These are phyloP conservation scores for Agrotis exclamationis DNA, from an alignment of 2,888 invertebrate genomes.

Conservation along the genomic window DNA sequence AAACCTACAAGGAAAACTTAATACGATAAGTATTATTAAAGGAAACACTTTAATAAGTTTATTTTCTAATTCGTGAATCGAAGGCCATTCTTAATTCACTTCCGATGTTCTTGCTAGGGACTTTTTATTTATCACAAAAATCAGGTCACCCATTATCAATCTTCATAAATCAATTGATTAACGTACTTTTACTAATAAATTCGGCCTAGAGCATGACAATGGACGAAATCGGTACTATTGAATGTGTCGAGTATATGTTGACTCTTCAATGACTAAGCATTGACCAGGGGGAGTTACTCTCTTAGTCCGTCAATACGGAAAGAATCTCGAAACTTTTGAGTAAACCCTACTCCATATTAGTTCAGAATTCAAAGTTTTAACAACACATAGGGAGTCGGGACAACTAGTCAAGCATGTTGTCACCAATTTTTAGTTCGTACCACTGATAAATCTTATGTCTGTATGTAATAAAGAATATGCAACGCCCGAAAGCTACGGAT, in stretches of 20 bases:
- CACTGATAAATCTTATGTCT: too few species aligned
- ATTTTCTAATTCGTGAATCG: background rate
- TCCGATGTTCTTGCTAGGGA: background rate
- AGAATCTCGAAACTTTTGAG: too few species aligned
- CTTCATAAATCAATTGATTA: conserved; percentile 9
- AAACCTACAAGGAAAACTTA: conserved; percentile 2
- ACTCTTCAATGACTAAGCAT: background rate
- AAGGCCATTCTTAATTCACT: background rate
- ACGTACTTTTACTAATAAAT: conserved; percentile 12
- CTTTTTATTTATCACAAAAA: conserved; percentile 20
- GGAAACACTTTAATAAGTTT: background rate
- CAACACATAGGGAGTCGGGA: too few species aligned
- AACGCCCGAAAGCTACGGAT: too few species aligned
- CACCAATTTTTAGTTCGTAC: too few species aligned
- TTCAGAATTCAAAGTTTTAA: too few species aligned
- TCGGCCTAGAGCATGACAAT: conserved; percentile 4
- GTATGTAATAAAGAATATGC: too few species aligned
- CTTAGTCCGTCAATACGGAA: too few species aligned
- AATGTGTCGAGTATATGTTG: background rate
- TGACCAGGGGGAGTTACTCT: too few species aligned
- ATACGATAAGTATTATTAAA: background rate
- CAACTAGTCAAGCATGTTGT: too few species aligned
- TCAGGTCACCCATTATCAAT: background rate
- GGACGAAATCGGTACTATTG: background rate
- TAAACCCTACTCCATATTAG: too few species aligned